phyloP scores from a whole-genome alignment of 2,797 vertebrate genomes.

The Monodelphis domestica region DNA sequence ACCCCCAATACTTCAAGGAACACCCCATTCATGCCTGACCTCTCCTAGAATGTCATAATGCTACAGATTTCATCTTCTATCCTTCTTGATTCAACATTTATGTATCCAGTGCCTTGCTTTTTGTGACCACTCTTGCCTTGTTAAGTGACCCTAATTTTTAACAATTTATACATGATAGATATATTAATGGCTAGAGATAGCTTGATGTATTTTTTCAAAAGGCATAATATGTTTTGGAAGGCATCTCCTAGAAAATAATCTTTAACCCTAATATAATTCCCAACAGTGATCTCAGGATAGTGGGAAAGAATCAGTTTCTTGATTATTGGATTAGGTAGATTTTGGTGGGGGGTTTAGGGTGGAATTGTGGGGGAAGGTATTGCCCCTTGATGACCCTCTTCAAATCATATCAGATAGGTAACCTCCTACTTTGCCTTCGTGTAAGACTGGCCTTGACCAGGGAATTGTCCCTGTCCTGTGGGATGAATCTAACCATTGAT shows the following conservation, averaged over 20 bases:
- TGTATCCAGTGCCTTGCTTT: background rate
- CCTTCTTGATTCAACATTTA: background rate
- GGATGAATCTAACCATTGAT: background rate
- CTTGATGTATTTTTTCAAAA: background rate
- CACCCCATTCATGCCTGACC: background rate
- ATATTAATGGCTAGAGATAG: background rate
- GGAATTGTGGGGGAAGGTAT: background rate
- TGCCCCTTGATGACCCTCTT: background rate
- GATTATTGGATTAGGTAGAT: background rate
- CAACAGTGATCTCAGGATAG: background rate
- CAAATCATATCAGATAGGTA: background rate
- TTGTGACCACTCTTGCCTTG: background rate
- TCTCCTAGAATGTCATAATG: background rate
- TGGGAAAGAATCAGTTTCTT: background rate
- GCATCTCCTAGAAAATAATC: background rate
- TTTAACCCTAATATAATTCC: background rate
- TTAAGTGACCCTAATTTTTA: background rate
- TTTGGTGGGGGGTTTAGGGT: background rate
- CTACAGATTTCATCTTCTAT: background rate
- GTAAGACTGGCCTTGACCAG: background rate
- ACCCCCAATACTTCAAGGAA: background rate
- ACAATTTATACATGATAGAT: background rate
- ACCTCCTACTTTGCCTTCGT: background rate
- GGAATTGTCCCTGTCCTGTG: background rate
- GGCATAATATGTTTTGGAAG: conserved; percentile 19